phyloP scores from a whole-genome alignment of 2,797 vertebrate genomes.

The Pseudochirops cupreus region DNA sequence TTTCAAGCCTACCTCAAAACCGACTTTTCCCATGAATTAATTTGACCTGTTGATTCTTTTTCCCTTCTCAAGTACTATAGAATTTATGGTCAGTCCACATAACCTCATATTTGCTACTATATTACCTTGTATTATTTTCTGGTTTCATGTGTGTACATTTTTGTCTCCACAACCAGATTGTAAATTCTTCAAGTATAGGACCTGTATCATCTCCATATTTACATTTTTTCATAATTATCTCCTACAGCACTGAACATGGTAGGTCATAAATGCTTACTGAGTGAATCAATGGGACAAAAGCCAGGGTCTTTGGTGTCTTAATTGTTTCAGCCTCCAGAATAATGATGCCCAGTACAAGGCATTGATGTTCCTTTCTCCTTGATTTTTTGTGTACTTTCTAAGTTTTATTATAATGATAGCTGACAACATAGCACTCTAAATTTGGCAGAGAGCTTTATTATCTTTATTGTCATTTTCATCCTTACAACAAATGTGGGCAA shows the following conservation, averaged over 20 bases:
- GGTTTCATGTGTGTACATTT: not conserved
- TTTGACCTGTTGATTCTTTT: not conserved
- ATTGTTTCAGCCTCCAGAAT: not conserved
- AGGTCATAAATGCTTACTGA: not conserved
- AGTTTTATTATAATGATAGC: not conserved
- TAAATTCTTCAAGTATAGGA: not conserved
- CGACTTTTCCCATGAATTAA: not conserved
- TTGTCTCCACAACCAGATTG: not conserved
- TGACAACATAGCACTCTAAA: not conserved
- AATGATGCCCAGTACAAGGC: not conserved
- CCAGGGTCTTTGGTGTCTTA: not conserved
- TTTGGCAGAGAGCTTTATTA: not conserved
- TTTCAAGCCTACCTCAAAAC: constrained; percentile 22
- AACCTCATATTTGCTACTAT: constrained; percentile 18
- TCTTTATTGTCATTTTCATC: not conserved
- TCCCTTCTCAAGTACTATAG: not conserved
- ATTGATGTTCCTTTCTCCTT: not conserved
- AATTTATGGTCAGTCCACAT: not conserved
- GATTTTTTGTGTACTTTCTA: not conserved
- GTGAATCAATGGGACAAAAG: not conserved
- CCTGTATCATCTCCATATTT: not conserved
- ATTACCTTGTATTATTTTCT: constrained; percentile 40
- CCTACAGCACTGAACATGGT: not conserved
- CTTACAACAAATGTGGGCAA: not conserved
- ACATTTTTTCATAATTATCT: not conserved